Evolutionary conservation across 2,113 vertebrate genomes (phyloP).

Genomic region (Macrotus californicus): DNA sequence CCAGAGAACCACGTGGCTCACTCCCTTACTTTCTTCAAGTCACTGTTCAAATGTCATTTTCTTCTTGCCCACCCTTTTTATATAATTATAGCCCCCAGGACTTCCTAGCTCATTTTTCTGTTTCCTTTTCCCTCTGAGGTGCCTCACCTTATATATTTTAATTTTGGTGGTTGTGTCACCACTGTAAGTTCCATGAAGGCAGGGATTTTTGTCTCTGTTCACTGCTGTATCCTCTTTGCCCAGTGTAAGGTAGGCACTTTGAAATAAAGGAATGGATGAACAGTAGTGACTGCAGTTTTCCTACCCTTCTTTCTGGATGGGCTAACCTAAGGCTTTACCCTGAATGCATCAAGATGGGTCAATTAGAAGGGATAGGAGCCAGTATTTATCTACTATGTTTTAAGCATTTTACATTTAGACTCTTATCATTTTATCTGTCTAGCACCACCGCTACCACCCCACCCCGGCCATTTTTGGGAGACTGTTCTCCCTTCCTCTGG

Average conservation of each 20-base stretch:
- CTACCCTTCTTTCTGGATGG: neutral
- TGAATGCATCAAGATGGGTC: neutral
- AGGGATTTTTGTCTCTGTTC: neutral
- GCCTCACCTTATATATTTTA: neutral
- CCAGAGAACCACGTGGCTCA: neutral
- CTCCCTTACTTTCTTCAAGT: neutral
- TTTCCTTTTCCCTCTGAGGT: neutral
- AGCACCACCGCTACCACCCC: neutral
- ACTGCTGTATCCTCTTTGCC: neutral
- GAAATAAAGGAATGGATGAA: neutral
- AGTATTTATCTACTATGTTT: neutral
- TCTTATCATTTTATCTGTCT: neutral
- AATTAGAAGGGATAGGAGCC: neutral
- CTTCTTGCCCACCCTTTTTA: neutral
- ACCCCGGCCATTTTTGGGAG: neutral
- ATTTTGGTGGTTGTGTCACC: neutral
- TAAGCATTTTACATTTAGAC: neutral
- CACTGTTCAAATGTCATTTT: neutral
- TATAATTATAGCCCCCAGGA: neutral
- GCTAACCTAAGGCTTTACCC: neutral
- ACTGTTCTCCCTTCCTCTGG: neutral
- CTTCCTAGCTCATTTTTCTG: neutral
- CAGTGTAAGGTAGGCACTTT: neutral
- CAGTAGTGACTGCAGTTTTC: neutral
- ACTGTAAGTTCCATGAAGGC: fast-evolving